Base-by-base conservation (phyloP, 2,888 invertebrate genomes). In the Sarcophaga variegata region DNA sequence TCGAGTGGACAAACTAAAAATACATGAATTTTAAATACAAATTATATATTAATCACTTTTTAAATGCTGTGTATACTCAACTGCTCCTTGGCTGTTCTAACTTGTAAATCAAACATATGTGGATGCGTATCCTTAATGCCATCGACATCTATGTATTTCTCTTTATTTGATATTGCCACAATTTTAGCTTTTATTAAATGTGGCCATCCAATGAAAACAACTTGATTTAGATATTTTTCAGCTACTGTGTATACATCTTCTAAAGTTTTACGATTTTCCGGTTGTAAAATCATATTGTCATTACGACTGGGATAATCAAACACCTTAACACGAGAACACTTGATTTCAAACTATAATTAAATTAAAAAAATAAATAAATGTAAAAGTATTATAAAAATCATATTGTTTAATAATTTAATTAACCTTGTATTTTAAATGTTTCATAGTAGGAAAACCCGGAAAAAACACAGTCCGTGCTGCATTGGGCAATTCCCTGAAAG, bases 391-490 rank as follows among this genome's bases (percentile, higher is more conserved):
- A 1, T 54, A 17, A 14, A 54, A 54, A 54, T 4, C 54, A 54
- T 8, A 27, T 77, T 54, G 37, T 25, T 70, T n/a, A 6, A 17
- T 4, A 20, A 27, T 20, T 11, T 4, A 89, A 93, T 95, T 93
- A 93, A 97, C 97, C 91, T 94, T 95, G 92, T 98, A 98, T 37
- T 96, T 94, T 60, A 99, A 94, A 93, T 98, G 97, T 89, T 96
- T 96, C 93, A 99, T 95, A 0, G 98, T 98, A 0, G 99, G 99
- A 93, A 99, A 99, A 12, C 99, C 99, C 0, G 97, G 97, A 93
- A 96, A 97, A 91, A 96, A 93, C 0, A 90, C 90, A 70, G 89
- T 89, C 2, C 91, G 89, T 3, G 89, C 81, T 22, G 91, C 89
- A 87, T 90, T 90, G 0, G 90, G 90, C 72, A 91, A 64, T 72